Evolutionary conservation across 2,888 invertebrate species (phyloP).

Genomic region (Lasius fuliginosus): DNA sequence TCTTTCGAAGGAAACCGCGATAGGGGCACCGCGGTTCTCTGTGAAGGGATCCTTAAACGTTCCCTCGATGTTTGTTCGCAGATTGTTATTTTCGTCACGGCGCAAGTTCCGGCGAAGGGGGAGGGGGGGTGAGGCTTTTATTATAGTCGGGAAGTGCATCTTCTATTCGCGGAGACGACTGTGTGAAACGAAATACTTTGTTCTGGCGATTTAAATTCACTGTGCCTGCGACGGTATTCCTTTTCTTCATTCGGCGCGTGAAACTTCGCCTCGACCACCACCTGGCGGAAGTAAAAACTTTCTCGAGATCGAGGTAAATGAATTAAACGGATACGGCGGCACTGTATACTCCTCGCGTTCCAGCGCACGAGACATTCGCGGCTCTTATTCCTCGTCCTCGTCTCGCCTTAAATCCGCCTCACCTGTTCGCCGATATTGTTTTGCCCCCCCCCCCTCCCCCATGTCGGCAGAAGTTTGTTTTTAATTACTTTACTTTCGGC

Average conservation of each 20-base stretch:
- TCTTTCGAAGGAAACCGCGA: not conserved
- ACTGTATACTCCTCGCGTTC: conserved; percentile 6
- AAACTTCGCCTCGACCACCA: conserved; percentile 25
- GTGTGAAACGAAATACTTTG: conserved; percentile 19
- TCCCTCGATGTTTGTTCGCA: conserved; percentile 4
- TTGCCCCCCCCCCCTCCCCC: conserved; percentile 7
- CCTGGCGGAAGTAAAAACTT: conserved; percentile 40
- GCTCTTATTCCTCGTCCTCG: not conserved
- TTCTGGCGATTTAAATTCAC: conserved; percentile 49
- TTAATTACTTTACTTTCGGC: conserved; percentile 56
- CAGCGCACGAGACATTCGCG: conserved; percentile 9
- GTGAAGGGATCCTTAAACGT: conserved; percentile 4
- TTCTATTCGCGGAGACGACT: not conserved
- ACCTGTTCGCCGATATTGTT: conserved; percentile 52
- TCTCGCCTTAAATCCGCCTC: conserved; percentile 40
- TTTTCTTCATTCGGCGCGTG: conserved; percentile 47
- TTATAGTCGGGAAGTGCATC: conserved; percentile 12
- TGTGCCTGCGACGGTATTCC: conserved; percentile 28
- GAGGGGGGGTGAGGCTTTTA: not conserved
- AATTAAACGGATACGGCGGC: conserved; percentile 48
- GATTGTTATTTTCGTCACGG: conserved; percentile 45
- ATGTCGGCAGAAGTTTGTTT: conserved; percentile 42
- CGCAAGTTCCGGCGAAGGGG: not conserved
- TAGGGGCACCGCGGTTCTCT: not conserved
- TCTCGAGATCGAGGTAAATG: conserved; percentile 44